These are phyloP conservation scores for Eucidaris tribuloides DNA, from an alignment of 35 echinoderm and acorn worm genomes.

Conservation along the genomic window DNA sequence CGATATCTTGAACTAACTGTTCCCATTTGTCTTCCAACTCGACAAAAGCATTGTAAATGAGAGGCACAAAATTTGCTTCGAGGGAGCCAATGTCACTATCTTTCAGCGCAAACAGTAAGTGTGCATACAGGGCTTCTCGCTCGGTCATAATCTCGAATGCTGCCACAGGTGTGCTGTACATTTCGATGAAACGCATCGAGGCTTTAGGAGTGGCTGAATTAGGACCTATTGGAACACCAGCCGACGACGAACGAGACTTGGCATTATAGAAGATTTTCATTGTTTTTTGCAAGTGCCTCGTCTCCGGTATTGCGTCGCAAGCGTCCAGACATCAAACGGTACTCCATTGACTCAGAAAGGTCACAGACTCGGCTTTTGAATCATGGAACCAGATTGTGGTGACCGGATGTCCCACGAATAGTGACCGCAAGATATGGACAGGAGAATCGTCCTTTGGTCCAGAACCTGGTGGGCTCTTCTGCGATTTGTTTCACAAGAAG, in stretches of 20 bases:
- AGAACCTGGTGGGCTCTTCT: conserved; percentile 60
- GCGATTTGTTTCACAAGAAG: conserved; percentile 55
- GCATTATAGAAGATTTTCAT: conserved; percentile 93
- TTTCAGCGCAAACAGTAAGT: conserved; percentile 74
- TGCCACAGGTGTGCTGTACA: conserved; percentile 76
- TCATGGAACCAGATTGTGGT: conserved; percentile 70
- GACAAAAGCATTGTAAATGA: conserved; percentile 66
- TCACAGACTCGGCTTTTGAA: conserved; percentile 45
- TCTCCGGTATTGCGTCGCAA: conserved; percentile 44
- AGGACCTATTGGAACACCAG: conserved; percentile 73
- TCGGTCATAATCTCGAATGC: conserved; percentile 69
- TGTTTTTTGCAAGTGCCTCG: conserved; percentile 66
- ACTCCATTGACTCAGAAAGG: conserved; percentile 61
- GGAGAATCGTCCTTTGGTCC: conserved; percentile 46
- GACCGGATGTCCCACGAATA: conserved; percentile 77
- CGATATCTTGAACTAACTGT: conserved; percentile 71
- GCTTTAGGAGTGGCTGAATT: conserved; percentile 84
- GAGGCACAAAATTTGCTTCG: conserved; percentile 85
- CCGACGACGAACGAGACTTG: conserved; percentile 49
- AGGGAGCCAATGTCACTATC: conserved; percentile 67
- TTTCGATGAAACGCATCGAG: conserved; percentile 44
- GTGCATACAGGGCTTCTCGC: conserved; percentile 69
- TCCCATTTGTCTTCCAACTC: conserved; percentile 67
- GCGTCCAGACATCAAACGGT: conserved; percentile 49
- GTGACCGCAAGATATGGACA: conserved; percentile 73